Percentiles rank a stretch among this genome's conserved stretches.
phyloP scores from a whole-genome alignment of 2,113 vertebrate genomes.

The Crotalus horridus region DNA sequence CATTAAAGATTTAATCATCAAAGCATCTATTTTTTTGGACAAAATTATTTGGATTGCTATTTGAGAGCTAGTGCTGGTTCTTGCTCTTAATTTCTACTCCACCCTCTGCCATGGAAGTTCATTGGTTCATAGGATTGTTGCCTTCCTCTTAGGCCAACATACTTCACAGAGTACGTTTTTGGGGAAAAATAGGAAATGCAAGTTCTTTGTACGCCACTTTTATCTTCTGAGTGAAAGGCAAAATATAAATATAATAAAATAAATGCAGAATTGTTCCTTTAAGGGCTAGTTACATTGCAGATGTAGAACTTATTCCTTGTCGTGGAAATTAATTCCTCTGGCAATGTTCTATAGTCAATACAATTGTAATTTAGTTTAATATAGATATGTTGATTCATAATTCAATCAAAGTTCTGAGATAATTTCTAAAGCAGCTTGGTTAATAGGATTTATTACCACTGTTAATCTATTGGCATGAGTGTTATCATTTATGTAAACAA shows the following conservation, averaged over 20 bases:
- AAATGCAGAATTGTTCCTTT: not conserved
- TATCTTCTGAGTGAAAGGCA: not conserved
- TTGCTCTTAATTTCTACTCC: not conserved
- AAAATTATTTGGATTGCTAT: not conserved
- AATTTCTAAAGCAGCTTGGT: not conserved
- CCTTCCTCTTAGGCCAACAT: not conserved
- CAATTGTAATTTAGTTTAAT: slow-evolving; percentile 6
- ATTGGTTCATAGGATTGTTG: not conserved
- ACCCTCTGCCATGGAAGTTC: not conserved
- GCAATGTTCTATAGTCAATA: not conserved
- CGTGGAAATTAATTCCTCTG: not conserved
- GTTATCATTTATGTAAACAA: not conserved
- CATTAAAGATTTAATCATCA: not conserved
- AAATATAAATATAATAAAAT: not conserved
- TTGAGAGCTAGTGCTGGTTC: not conserved
- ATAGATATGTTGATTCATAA: not conserved
- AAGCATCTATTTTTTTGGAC: not conserved
- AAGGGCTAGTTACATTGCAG: not conserved
- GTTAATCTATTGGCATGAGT: not conserved
- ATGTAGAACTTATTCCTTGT: not conserved
- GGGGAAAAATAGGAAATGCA: not conserved
- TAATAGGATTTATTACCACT: not conserved
- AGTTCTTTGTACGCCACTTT: not conserved
- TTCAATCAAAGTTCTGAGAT: not conserved
- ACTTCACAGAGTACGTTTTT: not conserved